These are phyloP conservation scores for Goniozus legneri DNA, from an alignment of 1,140 invertebrate genomes.

Conservation along the genomic window DNA sequence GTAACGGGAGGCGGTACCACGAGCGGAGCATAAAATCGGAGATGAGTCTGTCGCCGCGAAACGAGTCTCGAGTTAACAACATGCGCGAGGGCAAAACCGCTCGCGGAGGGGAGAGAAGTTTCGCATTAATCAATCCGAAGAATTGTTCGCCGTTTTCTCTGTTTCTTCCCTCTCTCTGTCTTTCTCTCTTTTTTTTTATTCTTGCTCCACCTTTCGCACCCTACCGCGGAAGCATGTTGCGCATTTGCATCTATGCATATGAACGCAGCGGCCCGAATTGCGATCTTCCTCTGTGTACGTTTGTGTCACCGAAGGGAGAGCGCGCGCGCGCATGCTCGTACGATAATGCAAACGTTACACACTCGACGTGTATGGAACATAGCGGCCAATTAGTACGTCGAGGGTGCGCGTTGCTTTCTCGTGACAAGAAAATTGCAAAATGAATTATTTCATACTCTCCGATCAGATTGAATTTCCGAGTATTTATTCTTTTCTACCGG, in stretches of 20 bases:
- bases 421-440: too few relatives aligned
- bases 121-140: conserved; percentile 31
- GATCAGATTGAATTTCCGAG: too few relatives aligned
- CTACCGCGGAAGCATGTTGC: conserved; percentile 1
- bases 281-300: conserved; percentile 1
- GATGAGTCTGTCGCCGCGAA: conserved; percentile 29
- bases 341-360: too few relatives aligned
- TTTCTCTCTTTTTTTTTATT: conserved; percentile 3
- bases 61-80: conserved; percentile 9
- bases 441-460: too few relatives aligned
- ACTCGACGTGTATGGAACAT: not conserved
- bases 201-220: conserved; percentile 1
- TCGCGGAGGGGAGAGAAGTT: not conserved
- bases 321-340: not conserved
- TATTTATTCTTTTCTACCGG: too few relatives aligned
- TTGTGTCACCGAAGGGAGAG: conserved; percentile 1
- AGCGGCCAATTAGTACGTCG: not conserved
- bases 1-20: conserved; percentile 15
- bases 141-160: conserved; percentile 12
- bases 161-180: conserved; percentile 3
- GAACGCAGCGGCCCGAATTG: too few relatives aligned
- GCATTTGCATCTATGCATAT: too few relatives aligned
- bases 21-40: conserved; percentile 37
- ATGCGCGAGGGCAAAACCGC: not conserved
- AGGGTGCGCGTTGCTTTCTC: too few relatives aligned